Evolutionary conservation across 1,140 invertebrate species (phyloP).

Genomic region (Hycleus cichorii): DNA sequence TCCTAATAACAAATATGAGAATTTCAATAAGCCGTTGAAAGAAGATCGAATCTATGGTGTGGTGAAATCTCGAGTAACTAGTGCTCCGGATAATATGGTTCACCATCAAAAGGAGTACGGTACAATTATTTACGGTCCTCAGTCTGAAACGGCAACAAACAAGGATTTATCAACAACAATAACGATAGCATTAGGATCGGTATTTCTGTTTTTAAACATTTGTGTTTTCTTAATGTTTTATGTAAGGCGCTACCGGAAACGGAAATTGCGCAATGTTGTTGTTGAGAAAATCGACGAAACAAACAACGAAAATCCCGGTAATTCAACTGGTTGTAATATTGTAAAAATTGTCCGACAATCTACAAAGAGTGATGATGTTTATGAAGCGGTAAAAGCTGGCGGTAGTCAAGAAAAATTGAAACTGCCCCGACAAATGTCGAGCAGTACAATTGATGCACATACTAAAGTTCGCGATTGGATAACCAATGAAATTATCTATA

Average conservation of each 20-base stretch:
- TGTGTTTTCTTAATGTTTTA: conserved; percentile 69
- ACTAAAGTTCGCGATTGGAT: conserved; percentile 82
- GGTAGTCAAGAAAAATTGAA: conserved; percentile 58
- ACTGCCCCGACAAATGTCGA: conserved; percentile 62
- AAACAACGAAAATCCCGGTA: conserved; percentile 6
- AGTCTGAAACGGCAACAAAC: neutral
- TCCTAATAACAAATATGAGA: conserved; percentile 3
- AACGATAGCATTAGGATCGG: conserved; percentile 66
- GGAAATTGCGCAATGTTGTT: conserved; percentile 42
- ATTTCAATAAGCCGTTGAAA: conserved; percentile 15
- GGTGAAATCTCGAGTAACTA: neutral
- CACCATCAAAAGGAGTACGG: too few relatives aligned
- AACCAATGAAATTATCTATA: conserved; percentile 62
- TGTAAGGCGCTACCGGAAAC: conserved; percentile 54
- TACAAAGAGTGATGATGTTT: conserved; percentile 48
- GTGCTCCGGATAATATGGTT: conserved; percentile 5
- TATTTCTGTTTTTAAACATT: conserved; percentile 77
- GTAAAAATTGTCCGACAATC: conserved; percentile 50
- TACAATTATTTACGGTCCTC: conserved; percentile 1
- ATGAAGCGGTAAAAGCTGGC: conserved; percentile 47
- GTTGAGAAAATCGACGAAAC: conserved; percentile 34
- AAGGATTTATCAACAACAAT: conserved; percentile 51
- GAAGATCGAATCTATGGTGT: conserved; percentile 3
- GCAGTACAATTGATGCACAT: conserved; percentile 73
- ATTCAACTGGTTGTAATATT: conserved; percentile 44